Evolutionary conservation across 1,140 invertebrate genomes (phyloP), one percentile per base, ranked within the genome.

Genomic region (Diachasma alloeum): DNA sequence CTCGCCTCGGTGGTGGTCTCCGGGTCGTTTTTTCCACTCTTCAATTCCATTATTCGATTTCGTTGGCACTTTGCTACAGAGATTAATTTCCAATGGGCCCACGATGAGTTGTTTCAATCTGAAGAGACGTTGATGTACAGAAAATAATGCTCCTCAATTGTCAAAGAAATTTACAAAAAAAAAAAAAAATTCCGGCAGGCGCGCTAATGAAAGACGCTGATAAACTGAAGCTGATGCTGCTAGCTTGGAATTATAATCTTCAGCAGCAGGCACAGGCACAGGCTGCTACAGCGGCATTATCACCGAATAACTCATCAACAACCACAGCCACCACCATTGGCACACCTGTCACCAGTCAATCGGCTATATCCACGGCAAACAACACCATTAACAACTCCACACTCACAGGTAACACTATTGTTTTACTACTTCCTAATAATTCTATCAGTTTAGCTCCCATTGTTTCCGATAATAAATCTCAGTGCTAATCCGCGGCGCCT

Each of bases 191-290:
- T 84, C 87, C 82, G 86, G 82, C 88, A 89, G 91, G 88, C 85
- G 89, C 89, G 89, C 89, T 91, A 89, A 93, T 94, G 92, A 95
- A 95, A 93, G 94, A 95, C 87, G 93, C 93, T 82, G 94, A 95
- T 91, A 95, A 95, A 91, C 91, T 95, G 90, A 95, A 94, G 91
- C 91, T 94, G 91, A 95, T 95, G 94, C 92, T 95, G 89, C 92
- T 95, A 83, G 94, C 94, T 84, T 95, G 94, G 94, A 95, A 95
- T 92, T 94, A 94, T 90, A 88, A 88, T 84, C 81, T 89, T 79
- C 93, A 94, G 89, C 93, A 90, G 91, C 93, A 92, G 91, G 91
- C 91, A 85, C 87, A 89, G 85, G 86, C 83, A n/a, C 87, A 88
- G 82, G 87, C 86, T 78, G 87, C 86, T 37, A 87, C 81, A 74